Evolutionary conservation across 2,888 invertebrate genomes (phyloP), one percentile per base, ranked within the genome.

Genomic region (Microplitis manilae): DNA sequence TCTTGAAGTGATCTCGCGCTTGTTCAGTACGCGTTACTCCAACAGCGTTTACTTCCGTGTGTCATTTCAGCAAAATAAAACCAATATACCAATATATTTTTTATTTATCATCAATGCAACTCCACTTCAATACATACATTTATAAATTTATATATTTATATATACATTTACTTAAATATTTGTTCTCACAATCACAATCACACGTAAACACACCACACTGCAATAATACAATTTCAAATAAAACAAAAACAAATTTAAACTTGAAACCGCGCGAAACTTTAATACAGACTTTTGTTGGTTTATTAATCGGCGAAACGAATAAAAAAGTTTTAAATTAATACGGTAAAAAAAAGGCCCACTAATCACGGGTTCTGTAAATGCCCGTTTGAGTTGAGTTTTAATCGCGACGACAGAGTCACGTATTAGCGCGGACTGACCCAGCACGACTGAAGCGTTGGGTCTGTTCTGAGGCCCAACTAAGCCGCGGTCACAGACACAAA

Each of bases 371-470:
- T n/a, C 15, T 6, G 68, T 15, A 71, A 62, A 7, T 64, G 15
- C 64, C 50, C 61, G 39, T 40, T 61, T 15, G 40, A 30, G 30
- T 30, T 30, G 2, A 30, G 30, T 30, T 13, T 62, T 15, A 67
- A 41, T 65, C 60, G 61, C 15, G 61, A 64, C 61, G 67, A 59
- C 67, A 71, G 61, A 69, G 74, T 62, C 74, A 74, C 86, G 86
- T 88, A 85, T 85, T 84, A 86, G 82, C 84, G 87, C 85, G 86
- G 88, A 87, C 86, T 86, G 89, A 87, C 87, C 87, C 89, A 87
- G 87, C 87, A 87, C 87, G 87, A 90, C 90, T 89, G 87, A 87
- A 83, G 81, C 79, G 72, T 76, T 74, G 82, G 69, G 73, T 76
- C 79, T 70, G 68, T 71, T 71, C 78, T 71, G 67, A 59, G 67